Percentiles rank a stretch among this genome's conserved stretches.
Evolutionary conservation across 2,888 invertebrate species (phyloP).

Genomic region (Tipula lateralis): DNA sequence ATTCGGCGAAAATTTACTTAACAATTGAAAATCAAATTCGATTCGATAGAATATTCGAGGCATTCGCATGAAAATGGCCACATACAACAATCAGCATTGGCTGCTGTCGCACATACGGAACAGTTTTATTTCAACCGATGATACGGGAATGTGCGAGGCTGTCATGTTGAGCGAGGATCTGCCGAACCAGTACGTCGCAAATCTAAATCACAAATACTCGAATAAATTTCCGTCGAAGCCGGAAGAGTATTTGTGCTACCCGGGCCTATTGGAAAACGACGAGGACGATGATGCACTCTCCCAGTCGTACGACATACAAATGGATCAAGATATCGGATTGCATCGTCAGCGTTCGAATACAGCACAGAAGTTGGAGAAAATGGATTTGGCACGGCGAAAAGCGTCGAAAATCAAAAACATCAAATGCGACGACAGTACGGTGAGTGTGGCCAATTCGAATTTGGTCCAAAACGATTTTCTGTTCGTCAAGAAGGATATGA

Average conservation of each 20-base stretch:
- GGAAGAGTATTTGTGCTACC: constrained; percentile 63
- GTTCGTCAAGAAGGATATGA: constrained; percentile 49
- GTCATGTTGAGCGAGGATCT: constrained; percentile 83
- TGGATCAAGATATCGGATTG: constrained; percentile 59
- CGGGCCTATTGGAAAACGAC: constrained; percentile 68
- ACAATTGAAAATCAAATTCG: constrained; percentile 19
- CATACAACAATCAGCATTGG: constrained; percentile 92
- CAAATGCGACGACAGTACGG: constrained; percentile 62
- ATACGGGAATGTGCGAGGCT: constrained; percentile 89
- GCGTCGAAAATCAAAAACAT: constrained; percentile 71
- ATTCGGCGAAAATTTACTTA: constrained; percentile 13
- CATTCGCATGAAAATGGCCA: constrained; percentile 62
- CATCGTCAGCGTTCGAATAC: constrained; percentile 78
- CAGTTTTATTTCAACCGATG: constrained; percentile 92
- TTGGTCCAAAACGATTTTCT: constrained; percentile 45
- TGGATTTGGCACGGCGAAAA: constrained; percentile 78
- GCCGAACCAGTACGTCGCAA: constrained; percentile 56
- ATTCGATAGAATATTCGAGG: background rate
- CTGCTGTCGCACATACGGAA: constrained; percentile 87
- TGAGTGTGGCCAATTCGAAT: constrained; percentile 48
- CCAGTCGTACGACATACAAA: constrained; percentile 74
- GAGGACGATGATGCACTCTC: constrained; percentile 64
- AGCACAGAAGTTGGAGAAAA: constrained; percentile 79
- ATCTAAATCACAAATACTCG: constrained; percentile 38
- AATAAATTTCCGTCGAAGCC: constrained; percentile 47